Conservation (phyloP, 2,797 vertebrate genomes). For the Discoglossus pictus region DNA sequence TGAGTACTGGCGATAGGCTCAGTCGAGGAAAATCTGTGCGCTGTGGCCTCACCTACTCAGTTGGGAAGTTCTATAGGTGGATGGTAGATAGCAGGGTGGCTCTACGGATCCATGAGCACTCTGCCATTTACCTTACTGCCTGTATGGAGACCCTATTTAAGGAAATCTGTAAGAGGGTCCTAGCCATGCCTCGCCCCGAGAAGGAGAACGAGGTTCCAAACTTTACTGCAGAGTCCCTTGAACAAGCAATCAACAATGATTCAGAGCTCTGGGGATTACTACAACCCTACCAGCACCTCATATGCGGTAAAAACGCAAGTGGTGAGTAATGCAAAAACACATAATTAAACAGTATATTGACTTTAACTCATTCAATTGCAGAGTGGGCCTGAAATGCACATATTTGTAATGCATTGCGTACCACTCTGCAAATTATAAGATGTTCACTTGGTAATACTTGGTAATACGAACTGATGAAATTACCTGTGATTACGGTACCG, state of each 20-base stretch:
- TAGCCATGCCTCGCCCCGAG: constrained; percentile 60
- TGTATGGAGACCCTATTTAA: constrained; percentile 92
- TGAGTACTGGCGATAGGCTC: constrained; percentile 92
- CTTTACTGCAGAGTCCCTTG: constrained; percentile 83
- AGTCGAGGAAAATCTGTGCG: constrained; percentile 88
- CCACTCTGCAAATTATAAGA: background rate
- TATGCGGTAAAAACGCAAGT: constrained; percentile 91
- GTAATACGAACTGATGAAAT: background rate
- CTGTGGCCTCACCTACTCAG: constrained; percentile 89
- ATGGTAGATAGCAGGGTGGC: constrained; percentile 94
- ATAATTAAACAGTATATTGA: background rate
- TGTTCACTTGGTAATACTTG: background rate
- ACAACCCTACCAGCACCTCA: constrained; percentile 89
- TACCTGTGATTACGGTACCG: constrained; percentile 5
- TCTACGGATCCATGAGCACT: constrained; percentile 90
- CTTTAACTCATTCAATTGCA: background rate
- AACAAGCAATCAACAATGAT: constrained; percentile 86
- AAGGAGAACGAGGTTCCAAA: constrained; percentile 77
- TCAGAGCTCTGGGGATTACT: constrained; percentile 93
- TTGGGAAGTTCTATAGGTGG: constrained; percentile 96
- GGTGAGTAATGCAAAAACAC: constrained; percentile 78
- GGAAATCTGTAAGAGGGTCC: constrained; percentile 77
- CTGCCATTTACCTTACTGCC: constrained; percentile 92
- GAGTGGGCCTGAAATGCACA: background rate
- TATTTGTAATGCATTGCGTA: background rate